Evolutionary conservation across 2,113 vertebrate genomes (phyloP).

Genomic region (Arizona elegans): DNA sequence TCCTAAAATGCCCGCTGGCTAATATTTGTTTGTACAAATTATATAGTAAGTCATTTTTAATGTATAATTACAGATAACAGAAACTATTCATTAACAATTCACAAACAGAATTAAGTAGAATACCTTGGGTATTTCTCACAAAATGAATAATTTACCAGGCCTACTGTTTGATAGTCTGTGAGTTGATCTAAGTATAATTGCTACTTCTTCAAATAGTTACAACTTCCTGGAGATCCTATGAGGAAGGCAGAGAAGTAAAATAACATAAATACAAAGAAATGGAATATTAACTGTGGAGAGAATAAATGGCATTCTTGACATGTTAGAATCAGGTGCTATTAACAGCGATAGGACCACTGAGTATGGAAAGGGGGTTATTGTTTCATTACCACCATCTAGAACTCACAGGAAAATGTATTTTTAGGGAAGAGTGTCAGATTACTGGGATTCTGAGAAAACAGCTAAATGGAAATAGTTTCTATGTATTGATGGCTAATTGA

Average conservation of each 20-base stretch:
- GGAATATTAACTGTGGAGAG: not conserved
- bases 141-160: constrained; percentile 25
- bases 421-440: not conserved
- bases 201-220: not conserved
- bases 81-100: constrained; percentile 13
- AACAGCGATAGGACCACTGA: not conserved
- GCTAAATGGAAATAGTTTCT: not conserved
- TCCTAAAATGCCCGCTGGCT: not conserved
- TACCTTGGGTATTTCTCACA: constrained; percentile 13
- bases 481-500: not conserved
- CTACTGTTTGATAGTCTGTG: constrained; percentile 2
- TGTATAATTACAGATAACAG: constrained; percentile 22
- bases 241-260: not conserved
- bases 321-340: not conserved
- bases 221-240: not conserved
- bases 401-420: not conserved
- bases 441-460: not conserved
- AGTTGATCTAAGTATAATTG: not conserved
- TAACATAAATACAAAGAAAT: not conserved
- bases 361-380: not conserved
- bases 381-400: not conserved
- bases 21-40: constrained; percentile 34
- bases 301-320: not conserved
- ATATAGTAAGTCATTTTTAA: constrained; percentile 16
- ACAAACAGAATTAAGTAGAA: constrained; percentile 20